Evolutionary conservation across 2,888 invertebrate genomes (phyloP).

Genomic region (Phania funesta): DNA sequence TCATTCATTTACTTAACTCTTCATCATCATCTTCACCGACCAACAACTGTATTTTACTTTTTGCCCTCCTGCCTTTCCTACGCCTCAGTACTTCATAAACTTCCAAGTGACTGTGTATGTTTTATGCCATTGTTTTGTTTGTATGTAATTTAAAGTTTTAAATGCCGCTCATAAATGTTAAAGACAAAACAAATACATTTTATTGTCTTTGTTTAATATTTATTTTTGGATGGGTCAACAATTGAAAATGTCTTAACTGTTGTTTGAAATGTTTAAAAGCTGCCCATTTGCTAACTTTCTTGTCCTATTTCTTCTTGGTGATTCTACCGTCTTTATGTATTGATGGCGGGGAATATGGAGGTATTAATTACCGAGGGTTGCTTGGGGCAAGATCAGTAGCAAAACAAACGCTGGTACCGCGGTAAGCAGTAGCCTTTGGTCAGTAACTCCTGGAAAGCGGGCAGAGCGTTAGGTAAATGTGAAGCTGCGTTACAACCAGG

Average conservation of each 20-base stretch:
- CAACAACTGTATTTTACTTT: background rate
- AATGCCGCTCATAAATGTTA: conserved; percentile 32
- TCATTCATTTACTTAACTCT: conserved; percentile 52
- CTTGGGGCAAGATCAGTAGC: no score
- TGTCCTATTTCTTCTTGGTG: no score
- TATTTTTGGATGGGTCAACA: background rate
- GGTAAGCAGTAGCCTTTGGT: no score
- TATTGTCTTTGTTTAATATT: background rate
- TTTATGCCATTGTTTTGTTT: conserved; percentile 3
- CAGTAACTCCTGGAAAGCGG: no score
- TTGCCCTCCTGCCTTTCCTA: background rate
- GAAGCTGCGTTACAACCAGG: no score
- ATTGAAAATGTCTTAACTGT: conserved; percentile 1
- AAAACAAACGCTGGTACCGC: no score
- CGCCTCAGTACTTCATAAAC: background rate
- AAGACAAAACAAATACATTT: conserved; percentile 22
- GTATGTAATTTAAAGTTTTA: conserved; percentile 8
- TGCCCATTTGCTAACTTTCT: background rate
- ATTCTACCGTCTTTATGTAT: no score
- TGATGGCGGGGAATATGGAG: no score
- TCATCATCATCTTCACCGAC: conserved; percentile 22
- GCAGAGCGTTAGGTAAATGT: no score
- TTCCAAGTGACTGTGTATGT: background rate
- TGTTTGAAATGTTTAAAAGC: background rate
- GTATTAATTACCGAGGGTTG: no score